These are phyloP conservation scores for Aleiodes alternator DNA, from an alignment of 2,888 invertebrate species.

Conservation along the genomic window DNA sequence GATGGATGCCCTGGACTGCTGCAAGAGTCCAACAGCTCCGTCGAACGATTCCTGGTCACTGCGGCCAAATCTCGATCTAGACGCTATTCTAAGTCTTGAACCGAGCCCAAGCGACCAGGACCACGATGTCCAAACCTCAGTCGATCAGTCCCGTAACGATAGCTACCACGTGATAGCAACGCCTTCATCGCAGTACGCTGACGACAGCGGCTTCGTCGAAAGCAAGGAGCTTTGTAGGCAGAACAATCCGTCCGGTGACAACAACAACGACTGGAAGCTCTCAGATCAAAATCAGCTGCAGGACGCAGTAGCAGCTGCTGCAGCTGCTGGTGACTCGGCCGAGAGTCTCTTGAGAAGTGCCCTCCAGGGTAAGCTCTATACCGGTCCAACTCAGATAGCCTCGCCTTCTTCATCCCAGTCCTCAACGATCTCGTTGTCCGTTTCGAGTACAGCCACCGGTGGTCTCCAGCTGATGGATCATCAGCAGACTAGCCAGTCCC, in stretches of 20 bases:
- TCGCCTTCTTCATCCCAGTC: constrained; percentile 69
- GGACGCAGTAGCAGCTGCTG: constrained; percentile 61
- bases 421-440: constrained; percentile 71
- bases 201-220: constrained; percentile 86
- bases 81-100: constrained; percentile 86
- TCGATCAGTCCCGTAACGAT: constrained; percentile 77
- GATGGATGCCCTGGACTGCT: constrained; percentile 72
- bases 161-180: constrained; percentile 64
- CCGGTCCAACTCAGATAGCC: constrained; percentile 64
- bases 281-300: constrained; percentile 81
- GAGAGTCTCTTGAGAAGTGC: constrained; percentile 89
- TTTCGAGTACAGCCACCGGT: constrained; percentile 60
- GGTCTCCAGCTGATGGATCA: constrained; percentile 64
- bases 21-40: constrained; percentile 77
- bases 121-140: constrained; percentile 80
- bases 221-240: constrained; percentile 77
- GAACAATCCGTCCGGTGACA: constrained; percentile 74
- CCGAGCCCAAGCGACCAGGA: constrained; percentile 74
- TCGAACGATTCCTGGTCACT: constrained; percentile 81
- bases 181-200: constrained; percentile 78
- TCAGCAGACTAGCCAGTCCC: constrained; percentile 65
- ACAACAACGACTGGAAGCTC: constrained; percentile 90
- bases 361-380: constrained; percentile 84
- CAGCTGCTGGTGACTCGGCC: constrained; percentile 73
- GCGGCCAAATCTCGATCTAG: constrained; percentile 85